Conservation (phyloP, 2,888 invertebrate genomes). For the Acrobasis consociella region DNA sequence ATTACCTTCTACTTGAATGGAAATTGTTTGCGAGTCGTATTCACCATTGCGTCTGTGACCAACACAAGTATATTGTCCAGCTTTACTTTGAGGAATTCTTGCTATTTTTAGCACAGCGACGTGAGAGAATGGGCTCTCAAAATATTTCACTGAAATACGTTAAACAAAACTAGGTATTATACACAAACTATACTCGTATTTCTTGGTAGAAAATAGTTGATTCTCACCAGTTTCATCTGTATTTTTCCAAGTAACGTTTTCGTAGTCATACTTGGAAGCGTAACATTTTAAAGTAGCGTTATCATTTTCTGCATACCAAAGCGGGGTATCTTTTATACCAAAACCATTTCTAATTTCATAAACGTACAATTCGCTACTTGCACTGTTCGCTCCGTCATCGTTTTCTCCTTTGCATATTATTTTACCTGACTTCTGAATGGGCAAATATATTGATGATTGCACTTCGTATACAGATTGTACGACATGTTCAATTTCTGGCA, state of each 20-base stretch:
- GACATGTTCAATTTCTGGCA: slow-evolving; percentile 25
- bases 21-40: slow-evolving; percentile 38
- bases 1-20: slow-evolving; percentile 57
- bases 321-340: slow-evolving; percentile 48
- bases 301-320: slow-evolving; percentile 57
- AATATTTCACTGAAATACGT: slow-evolving; percentile 46
- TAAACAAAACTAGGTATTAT: slow-evolving; percentile 30
- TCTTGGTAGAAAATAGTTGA: neutral
- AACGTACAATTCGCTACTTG: slow-evolving; percentile 45
- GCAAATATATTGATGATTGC: slow-evolving; percentile 45
- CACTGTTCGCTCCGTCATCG: slow-evolving; percentile 4
- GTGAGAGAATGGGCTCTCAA: slow-evolving; percentile 48
- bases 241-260: slow-evolving; percentile 57
- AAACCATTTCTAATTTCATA: slow-evolving; percentile 63
- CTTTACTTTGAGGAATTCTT: slow-evolving; percentile 45
- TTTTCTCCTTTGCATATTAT: slow-evolving; percentile 59
- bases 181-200: slow-evolving; percentile 18
- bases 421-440: slow-evolving; percentile 46
- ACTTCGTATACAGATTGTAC: slow-evolving; percentile 42
- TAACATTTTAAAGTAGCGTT: slow-evolving; percentile 53
- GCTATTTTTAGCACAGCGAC: slow-evolving; percentile 56
- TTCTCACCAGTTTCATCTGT: slow-evolving; percentile 41
- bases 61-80: slow-evolving; percentile 57
- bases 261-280: slow-evolving; percentile 61
- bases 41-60: slow-evolving; percentile 41